These are phyloP conservation scores for Rhagonycha fulva DNA, from an alignment of 2,888 invertebrate genomes.

Conservation along the genomic window DNA sequence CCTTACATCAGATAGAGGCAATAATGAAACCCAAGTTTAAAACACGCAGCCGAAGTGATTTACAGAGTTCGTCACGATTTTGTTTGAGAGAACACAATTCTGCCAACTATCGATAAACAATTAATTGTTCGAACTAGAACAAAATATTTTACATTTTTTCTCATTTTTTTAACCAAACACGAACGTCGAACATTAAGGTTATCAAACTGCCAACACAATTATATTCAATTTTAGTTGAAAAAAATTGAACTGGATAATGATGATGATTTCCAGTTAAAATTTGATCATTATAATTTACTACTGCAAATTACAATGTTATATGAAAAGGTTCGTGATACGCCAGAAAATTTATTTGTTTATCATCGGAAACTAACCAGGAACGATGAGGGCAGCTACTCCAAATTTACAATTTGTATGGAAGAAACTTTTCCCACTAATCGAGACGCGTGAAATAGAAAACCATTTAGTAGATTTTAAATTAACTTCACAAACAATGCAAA, in stretches of 20 bases:
- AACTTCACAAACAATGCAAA: not conserved
- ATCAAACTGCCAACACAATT: not conserved
- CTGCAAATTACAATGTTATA: not conserved
- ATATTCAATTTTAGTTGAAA: not conserved
- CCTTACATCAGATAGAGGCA: conserved; percentile 17
- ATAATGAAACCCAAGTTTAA: conserved; percentile 5
- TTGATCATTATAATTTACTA: not conserved
- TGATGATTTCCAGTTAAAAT: not conserved
- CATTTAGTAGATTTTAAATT: not conserved
- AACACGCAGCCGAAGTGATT: conserved; percentile 15
- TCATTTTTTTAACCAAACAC: not conserved
- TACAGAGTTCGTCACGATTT: conserved; percentile 14
- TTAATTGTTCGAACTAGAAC: not conserved
- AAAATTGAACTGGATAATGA: not conserved
- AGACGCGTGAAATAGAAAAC: not conserved
- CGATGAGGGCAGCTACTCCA: not conserved
- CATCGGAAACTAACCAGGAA: not conserved
- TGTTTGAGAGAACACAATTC: conserved; percentile 7
- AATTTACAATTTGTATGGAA: not conserved
- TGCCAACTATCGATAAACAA: not conserved
- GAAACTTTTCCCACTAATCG: not conserved
- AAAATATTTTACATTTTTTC: not conserved
- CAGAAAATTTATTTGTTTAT: not conserved
- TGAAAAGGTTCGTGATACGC: not conserved
- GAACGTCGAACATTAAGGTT: not conserved